Conservation (phyloP, 2,888 invertebrate genomes). For the Latrodectus elegans region DNA sequence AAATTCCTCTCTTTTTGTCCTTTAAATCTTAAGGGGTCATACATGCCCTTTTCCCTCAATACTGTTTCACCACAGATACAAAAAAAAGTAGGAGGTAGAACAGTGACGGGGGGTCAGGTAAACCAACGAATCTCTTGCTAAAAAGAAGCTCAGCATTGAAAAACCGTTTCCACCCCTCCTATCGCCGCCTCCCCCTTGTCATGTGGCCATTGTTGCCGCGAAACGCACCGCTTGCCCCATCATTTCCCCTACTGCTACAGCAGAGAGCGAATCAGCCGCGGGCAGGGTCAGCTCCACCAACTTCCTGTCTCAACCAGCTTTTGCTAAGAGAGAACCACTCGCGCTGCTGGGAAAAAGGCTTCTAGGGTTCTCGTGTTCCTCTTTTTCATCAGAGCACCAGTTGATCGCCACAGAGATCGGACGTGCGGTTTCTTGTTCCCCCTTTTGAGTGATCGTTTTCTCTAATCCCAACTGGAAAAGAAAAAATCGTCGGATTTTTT, state of each 20-base stretch:
- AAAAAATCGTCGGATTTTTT: too few species aligned
- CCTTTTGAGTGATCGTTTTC: too few species aligned
- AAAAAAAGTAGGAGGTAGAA: not conserved
- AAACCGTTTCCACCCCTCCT: not conserved
- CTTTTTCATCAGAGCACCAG: too few species aligned
- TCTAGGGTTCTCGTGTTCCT: too few species aligned
- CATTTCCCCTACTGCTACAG: not conserved
- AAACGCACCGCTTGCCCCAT: not conserved
- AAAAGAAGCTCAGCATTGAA: not conserved
- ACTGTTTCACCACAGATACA: not conserved
- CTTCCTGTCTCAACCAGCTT: conserved; percentile 1
- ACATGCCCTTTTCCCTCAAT: not conserved
- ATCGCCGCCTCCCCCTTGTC: not conserved
- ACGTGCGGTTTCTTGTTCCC: too few species aligned
- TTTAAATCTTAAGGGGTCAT: not conserved
- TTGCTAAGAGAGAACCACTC: not conserved
- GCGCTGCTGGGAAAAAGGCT: not conserved
- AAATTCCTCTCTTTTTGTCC: not conserved
- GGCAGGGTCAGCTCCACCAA: not conserved
- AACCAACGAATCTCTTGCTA: not conserved
- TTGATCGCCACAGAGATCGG: too few species aligned
- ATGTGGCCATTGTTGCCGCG: not conserved
- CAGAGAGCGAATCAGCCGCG: not conserved
- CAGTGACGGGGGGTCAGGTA: not conserved
- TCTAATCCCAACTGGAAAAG: too few species aligned